Conservation (phyloP, 2,113 vertebrate species). For the Argyrosomus japonicus region DNA sequence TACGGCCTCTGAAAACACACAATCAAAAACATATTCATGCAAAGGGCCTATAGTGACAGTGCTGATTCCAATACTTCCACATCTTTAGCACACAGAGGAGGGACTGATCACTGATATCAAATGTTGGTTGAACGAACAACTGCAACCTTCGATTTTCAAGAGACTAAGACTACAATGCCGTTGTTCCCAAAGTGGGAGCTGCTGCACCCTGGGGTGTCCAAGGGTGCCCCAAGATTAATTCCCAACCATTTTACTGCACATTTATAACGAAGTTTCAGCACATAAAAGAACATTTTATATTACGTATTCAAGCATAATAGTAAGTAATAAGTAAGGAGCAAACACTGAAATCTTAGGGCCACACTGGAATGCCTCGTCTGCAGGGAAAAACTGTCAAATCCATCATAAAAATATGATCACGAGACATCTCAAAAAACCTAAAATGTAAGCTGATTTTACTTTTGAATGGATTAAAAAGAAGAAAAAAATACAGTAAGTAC, state of each 20-base stretch:
- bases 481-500: background rate
- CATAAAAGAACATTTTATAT: background rate
- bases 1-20: slow-evolving; percentile 32
- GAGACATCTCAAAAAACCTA: background rate
- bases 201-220: background rate
- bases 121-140: background rate
- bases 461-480: background rate
- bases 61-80: background rate
- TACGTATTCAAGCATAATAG: background rate
- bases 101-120: background rate
- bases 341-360: background rate
- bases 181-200: background rate
- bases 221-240: background rate
- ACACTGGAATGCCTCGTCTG: background rate
- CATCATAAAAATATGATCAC: background rate
- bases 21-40: background rate
- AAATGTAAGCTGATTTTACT: background rate
- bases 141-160: background rate
- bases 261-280: background rate
- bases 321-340: background rate
- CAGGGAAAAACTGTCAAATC: background rate
- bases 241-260: background rate
- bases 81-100: background rate
- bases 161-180: background rate
- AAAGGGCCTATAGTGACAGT: background rate